phyloP scores from a whole-genome alignment of 2,888 invertebrate species.

The Athalia circularis region DNA sequence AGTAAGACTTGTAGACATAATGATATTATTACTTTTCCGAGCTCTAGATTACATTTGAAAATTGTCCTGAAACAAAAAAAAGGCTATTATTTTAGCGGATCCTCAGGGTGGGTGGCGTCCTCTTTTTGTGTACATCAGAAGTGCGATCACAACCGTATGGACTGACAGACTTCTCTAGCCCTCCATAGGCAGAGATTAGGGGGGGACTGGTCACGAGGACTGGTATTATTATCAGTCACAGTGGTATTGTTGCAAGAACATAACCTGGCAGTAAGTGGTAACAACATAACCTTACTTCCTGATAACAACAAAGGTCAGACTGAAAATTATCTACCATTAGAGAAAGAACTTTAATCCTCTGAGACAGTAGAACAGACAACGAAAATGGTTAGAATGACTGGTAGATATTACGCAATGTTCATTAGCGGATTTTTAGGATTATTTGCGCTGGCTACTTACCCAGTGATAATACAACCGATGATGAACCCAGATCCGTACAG shows the following conservation, averaged over 20 bases:
- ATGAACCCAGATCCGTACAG: constrained; percentile 80
- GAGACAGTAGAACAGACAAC: not conserved
- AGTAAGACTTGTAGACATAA: no score
- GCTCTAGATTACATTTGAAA: no score
- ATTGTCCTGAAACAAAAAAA: no score
- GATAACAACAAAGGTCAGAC: not conserved
- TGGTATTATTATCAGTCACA: no score
- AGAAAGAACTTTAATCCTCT: not conserved
- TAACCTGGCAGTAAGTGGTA: not conserved
- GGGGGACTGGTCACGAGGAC: no score
- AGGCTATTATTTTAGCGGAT: no score
- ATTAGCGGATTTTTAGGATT: constrained; percentile 77
- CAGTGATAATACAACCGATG: constrained; percentile 80
- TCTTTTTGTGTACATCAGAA: no score
- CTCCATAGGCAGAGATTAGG: no score
- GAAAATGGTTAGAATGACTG: constrained; percentile 60
- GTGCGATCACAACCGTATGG: no score
- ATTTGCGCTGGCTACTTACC: constrained; percentile 77
- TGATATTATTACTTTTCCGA: no score
- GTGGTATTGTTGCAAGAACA: not conserved
- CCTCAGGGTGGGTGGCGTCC: no score
- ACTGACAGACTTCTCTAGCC: no score
- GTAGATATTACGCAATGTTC: constrained; percentile 77
- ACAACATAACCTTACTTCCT: not conserved
- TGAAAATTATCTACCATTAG: not conserved